Base-by-base conservation (phyloP, 2,888 invertebrate species). In the Lycaena phlaeas region DNA sequence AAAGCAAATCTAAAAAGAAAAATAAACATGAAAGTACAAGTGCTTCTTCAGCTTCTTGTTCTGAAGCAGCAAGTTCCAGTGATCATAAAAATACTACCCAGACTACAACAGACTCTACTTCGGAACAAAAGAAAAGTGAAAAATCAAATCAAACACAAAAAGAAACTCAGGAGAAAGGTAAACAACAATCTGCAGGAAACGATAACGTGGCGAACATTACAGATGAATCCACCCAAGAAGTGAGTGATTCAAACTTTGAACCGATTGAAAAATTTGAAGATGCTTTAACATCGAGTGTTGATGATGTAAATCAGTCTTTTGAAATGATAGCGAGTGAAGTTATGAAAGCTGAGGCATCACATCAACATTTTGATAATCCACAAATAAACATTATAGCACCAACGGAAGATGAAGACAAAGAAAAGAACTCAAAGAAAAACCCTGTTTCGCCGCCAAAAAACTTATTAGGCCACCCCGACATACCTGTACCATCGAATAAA, bases 401-500 rank as follows among this genome's bases (percentile, higher is more conserved):
- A 18, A 54, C 59, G 37, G 77, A 70, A 48, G 68, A 69, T 18
- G 52, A 51, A 44, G 52, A 58, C 29, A 52, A 54, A 38, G 53
- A 53, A n/a, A 53, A 52, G 26, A 55, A 49, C 27, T 42, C 57
- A 41, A 55, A 43, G 55, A 52, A 60, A 55, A 67, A 64, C 29
- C 68, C 71, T 3, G 59, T 76, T 54, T 67, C 77, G 61, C 77
- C 68, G 75, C 73, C 85, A 85, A 85, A 85, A 85, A 85, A 85
- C 85, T 85, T 84, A 63, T 52, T 81, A 75, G 84, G 85, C 69
- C 81, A 74, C 48, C 74, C 73, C 68, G 70, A 75, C 64, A 78
- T 81, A 71, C 84, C 85, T 85, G 85, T 65, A 61, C 70, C 64
- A 84, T 85, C 85, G 84, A 84, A 68, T 85, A 85, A 55, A 65